Conservation (phyloP, 2,888 invertebrate genomes). For the Lithophane socia region DNA sequence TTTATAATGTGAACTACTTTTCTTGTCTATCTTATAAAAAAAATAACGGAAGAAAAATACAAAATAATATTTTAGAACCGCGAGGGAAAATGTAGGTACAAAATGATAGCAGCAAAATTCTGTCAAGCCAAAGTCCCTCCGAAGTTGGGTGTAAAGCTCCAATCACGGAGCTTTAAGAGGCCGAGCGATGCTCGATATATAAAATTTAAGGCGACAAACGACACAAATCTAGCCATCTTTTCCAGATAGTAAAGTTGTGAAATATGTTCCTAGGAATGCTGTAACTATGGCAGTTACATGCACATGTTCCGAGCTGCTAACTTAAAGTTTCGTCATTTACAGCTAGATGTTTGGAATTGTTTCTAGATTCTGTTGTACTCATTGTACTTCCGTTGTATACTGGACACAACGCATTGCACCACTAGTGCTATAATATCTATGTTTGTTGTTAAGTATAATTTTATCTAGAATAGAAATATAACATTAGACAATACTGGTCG, state of each 20-base stretch:
- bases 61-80: conserved; percentile 1
- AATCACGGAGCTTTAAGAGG: conserved; percentile 20
- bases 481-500: too few species aligned
- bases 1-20: conserved; percentile 20
- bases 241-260: conserved; percentile 28
- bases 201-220: conserved; percentile 7
- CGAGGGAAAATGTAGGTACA: conserved; percentile 6
- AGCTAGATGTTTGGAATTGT: conserved; percentile 29
- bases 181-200: not conserved
- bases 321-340: conserved; percentile 47
- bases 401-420: conserved; percentile 6
- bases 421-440: not conserved
- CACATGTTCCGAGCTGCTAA: conserved; percentile 51
- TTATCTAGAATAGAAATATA: not conserved
- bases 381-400: conserved; percentile 1
- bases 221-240: not conserved
- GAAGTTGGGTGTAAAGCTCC: conserved; percentile 4
- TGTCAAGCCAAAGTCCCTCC: not conserved
- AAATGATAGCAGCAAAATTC: conserved; percentile 9
- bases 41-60: not conserved
- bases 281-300: conserved; percentile 45
- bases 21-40: not conserved
- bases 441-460: not conserved
- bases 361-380: conserved; percentile 23
- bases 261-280: conserved; percentile 33